These are phyloP conservation scores for Pseudochirops cupreus DNA, from an alignment of 2,797 vertebrate species.

Conservation along the genomic window DNA sequence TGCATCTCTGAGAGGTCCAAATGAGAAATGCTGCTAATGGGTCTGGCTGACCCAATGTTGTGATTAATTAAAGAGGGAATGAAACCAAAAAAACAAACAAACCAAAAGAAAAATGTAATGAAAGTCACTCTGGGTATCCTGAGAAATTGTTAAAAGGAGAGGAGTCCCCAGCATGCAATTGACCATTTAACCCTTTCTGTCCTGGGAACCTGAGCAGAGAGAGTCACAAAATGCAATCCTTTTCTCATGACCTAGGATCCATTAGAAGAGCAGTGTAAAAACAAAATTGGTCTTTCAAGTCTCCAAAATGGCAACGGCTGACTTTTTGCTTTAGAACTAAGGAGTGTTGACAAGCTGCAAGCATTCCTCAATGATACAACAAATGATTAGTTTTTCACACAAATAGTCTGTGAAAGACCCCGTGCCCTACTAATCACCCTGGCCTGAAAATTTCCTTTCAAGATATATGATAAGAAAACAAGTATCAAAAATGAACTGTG, in stretches of 20 bases:
- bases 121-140: constrained; percentile 66
- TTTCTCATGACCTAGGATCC: constrained; percentile 8
- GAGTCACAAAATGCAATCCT: neutral
- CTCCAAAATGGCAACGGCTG: neutral
- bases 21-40: constrained; percentile 93
- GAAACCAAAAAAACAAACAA: constrained; percentile 78
- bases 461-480: neutral
- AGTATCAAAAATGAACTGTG: constrained; percentile 18
- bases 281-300: constrained; percentile 28
- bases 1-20: constrained; percentile 87
- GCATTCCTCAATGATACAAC: neutral
- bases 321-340: neutral
- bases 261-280: neutral
- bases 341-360: neutral
- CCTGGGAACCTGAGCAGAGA: neutral
- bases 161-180: neutral
- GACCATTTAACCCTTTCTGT: neutral
- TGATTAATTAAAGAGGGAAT: constrained; percentile 93
- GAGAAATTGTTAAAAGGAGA: constrained; percentile 63
- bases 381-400: constrained; percentile 36
- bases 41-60: constrained; percentile 88
- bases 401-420: neutral
- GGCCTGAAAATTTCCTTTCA: constrained; percentile 33
- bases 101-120: constrained; percentile 40
- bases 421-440: neutral